Evolutionary conservation across 2,888 invertebrate genomes (phyloP), one percentile per base, ranked within the genome.

Genomic region (Pimpla rufipes): DNA sequence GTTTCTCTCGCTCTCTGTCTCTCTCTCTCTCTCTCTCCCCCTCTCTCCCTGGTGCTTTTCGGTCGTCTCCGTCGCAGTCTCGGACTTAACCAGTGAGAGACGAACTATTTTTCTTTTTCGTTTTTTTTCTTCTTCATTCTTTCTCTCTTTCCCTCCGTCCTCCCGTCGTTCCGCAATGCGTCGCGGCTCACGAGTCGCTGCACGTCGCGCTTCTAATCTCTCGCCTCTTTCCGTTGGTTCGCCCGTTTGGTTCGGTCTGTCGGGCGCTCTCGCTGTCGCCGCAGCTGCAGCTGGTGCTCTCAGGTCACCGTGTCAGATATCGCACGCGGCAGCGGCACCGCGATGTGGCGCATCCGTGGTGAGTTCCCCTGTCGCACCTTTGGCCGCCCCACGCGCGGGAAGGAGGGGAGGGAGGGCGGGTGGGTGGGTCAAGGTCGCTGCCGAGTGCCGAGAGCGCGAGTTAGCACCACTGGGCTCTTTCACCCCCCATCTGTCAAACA

Each of bases 341-440:
- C 88, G 90, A 90, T 92, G 92, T 91, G 92, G 91, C 90, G 89
- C 89, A 88, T 89, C 88, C 62, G 62, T n/a, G 92, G 92, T 92
- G 90, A 92, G 91, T 91, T 87, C 86, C 90, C 86, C 87, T 50
- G 59, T 47, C 86, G 87, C 86, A 85, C 50, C 62, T 86, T 84
- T 87, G 59, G 35, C 59, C 16, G 21, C 7, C 45, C 11, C 66
- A 13, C 6, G 16, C 13, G 13, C 16, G 37, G 11, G 16, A 52
- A 18, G 59, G 59, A 75, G 87, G 92, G 90, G 91, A 90, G 92
- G 91, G 89, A 89, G 91, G 93, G 73, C 87, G 92, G 90, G 91
- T 90, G 92, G 91, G 90, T 89, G 91, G 93, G 93, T 93, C 93
- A 93, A 93, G 93, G 93, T 93, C 92, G 91, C 73, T 81, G 83